Conservation (phyloP, 2,797 vertebrate species). For the Ptychobarbus kaznakovi region DNA sequence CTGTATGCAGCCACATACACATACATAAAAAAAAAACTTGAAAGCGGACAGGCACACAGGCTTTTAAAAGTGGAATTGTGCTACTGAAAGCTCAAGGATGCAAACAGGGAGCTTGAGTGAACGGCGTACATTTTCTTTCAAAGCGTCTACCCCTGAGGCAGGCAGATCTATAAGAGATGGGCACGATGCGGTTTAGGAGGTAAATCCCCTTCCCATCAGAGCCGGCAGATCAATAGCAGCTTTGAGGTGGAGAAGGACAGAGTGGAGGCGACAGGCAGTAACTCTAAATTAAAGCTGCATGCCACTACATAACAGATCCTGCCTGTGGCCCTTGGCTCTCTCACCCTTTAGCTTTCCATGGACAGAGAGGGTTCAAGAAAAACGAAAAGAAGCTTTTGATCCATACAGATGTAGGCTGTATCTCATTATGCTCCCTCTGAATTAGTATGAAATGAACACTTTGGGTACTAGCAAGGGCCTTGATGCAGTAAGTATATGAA, state of each 20-base stretch:
- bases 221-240: constrained; percentile 67
- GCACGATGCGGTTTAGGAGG: constrained; percentile 70
- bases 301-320: constrained; percentile 66
- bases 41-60: constrained; percentile 68
- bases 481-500: neutral
- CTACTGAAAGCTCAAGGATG: constrained; percentile 35
- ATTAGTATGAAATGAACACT: neutral
- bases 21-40: constrained; percentile 12
- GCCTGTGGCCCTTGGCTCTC: constrained; percentile 59
- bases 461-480: neutral
- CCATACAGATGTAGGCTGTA: neutral
- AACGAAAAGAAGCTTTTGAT: neutral
- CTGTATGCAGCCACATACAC: constrained; percentile 58
- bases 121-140: constrained; percentile 48
- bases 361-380: constrained; percentile 62
- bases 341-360: constrained; percentile 53
- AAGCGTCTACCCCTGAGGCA: constrained; percentile 60
- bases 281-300: constrained; percentile 70
- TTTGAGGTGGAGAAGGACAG: constrained; percentile 63
- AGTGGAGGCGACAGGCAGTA: constrained; percentile 59
- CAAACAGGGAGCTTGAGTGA: neutral
- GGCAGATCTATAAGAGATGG: constrained; percentile 70
- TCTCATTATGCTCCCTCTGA: neutral
- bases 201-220: constrained; percentile 56
- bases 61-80: constrained; percentile 68